phyloP scores from a whole-genome alignment of 2,113 vertebrate genomes.

The Oreochromis niloticus region DNA sequence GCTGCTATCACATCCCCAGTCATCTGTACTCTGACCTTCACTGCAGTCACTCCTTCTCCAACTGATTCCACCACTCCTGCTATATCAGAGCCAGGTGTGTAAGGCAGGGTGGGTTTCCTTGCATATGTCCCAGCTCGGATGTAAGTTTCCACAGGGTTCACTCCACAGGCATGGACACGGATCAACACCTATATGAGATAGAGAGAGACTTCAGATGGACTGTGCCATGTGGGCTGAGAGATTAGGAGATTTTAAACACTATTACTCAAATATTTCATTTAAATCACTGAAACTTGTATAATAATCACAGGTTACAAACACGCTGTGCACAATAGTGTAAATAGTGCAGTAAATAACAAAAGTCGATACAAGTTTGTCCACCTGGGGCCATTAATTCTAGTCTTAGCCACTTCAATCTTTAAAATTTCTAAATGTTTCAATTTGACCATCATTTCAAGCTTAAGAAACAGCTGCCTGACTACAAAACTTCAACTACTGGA shows the following conservation, averaged over 20 bases:
- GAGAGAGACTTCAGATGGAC: neutral
- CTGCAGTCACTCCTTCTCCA: slow-evolving; percentile 71
- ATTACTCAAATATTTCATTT: neutral
- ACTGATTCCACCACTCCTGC: slow-evolving; percentile 79
- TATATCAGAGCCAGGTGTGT: slow-evolving; percentile 83
- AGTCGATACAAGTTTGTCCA: neutral
- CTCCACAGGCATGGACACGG: slow-evolving; percentile 82
- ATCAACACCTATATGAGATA: slow-evolving; percentile 80
- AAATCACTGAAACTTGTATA: accelerated
- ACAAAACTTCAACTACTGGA: neutral
- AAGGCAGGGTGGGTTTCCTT: slow-evolving; percentile 78
- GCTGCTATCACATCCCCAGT: neutral
- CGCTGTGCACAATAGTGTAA: too few species aligned
- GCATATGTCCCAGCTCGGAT: slow-evolving; percentile 78
- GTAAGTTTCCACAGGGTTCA: slow-evolving; percentile 93
- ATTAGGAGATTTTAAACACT: neutral
- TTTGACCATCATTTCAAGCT: neutral
- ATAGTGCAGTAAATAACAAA: neutral
- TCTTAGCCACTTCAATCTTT: neutral
- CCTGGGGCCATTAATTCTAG: neutral
- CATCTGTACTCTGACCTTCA: slow-evolving; percentile 73
- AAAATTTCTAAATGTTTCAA: neutral
- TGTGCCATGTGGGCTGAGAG: neutral
- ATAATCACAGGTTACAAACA: neutral
- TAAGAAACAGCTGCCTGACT: neutral